Evolutionary conservation across 2,888 invertebrate species (phyloP), one percentile per base, ranked within the genome.

Genomic region (Nomada hirtipes): DNA sequence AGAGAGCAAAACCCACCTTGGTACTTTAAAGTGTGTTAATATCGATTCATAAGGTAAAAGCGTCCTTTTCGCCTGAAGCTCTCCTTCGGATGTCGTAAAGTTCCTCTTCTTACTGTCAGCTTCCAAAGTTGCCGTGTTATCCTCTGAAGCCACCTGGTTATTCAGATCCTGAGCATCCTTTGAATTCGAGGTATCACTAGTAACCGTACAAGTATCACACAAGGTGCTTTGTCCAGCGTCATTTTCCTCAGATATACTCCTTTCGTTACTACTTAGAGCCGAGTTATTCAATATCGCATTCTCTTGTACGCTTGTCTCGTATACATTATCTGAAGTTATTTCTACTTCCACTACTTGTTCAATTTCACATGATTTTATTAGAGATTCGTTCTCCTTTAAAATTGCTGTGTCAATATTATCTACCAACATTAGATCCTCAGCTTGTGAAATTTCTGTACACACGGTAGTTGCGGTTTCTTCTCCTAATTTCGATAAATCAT

Each of bases 21-120:
- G 84, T 55, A 82, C 82, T 80, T 87, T 90, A 9, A 93, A 86
- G 75, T 92, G 92, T 44, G 87, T 85, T 57, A 94, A 85, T 55
- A 93, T 89, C 10, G 94, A 94, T 85, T 89, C 89, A 74, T 94
- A 94, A 71, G 92, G 91, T 71, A 83, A 76, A 64, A 89, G n/a
- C 13, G 69, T 67, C 57, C 50, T 81, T 20, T 72, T 84, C 13
- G 11, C 63, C n/a, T 47, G 44, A 7, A 23, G 68, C 1, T 63
- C 59, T 9, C 7, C 59, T 4, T 55, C 44, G 13, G 20, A 3
- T 47, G 10, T 68, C 4, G 26, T 23, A 57, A 9, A 15, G 50
- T 36, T 77, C 4, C 2, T 68, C 15, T 47, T 63, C 44, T 68
- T 18, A 50, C 18, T 79, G 23, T 4, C 3, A 3, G n/a, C 36